Conservation (phyloP, 1,140 invertebrate species). For the Drosophila ercepeae region DNA sequence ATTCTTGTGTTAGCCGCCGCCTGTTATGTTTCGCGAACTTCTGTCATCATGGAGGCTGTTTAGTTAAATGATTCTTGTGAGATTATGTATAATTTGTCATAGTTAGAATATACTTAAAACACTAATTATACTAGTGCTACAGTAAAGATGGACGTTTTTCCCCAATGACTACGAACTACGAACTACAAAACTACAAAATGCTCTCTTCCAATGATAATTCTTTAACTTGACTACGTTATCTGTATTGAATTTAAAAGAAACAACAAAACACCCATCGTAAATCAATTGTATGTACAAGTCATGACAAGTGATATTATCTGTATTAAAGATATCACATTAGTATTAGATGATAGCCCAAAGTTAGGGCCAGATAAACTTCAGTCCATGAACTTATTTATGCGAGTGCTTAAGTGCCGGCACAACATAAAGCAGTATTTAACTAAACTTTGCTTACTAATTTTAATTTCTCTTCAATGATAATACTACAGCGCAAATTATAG, state of each 20-base stretch:
- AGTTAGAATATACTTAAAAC: conserved; percentile 37
- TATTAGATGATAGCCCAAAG: conserved; percentile 18
- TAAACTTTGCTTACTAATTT: neutral
- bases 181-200: conserved; percentile 39
- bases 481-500: neutral
- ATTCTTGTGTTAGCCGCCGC: conserved; percentile 5
- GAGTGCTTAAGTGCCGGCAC: neutral
- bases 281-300: conserved; percentile 23
- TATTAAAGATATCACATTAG: conserved; percentile 27
- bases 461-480: conserved; percentile 9
- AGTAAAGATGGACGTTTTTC: conserved; percentile 8
- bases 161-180: conserved; percentile 23
- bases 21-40: conserved; percentile 28
- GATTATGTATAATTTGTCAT: conserved; percentile 51
- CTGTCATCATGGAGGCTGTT: conserved; percentile 46
- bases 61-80: conserved; percentile 55
- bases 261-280: conserved; percentile 4
- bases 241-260: conserved; percentile 18
- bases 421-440: conserved; percentile 7
- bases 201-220: conserved; percentile 42
- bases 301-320: conserved; percentile 32
- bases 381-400: conserved; percentile 18
- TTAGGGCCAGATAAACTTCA: conserved; percentile 18
- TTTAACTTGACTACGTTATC: conserved; percentile 24
- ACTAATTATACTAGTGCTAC: conserved; percentile 23